Base-by-base conservation (phyloP, 2,797 vertebrate genomes). In the Clarias fuscus region DNA sequence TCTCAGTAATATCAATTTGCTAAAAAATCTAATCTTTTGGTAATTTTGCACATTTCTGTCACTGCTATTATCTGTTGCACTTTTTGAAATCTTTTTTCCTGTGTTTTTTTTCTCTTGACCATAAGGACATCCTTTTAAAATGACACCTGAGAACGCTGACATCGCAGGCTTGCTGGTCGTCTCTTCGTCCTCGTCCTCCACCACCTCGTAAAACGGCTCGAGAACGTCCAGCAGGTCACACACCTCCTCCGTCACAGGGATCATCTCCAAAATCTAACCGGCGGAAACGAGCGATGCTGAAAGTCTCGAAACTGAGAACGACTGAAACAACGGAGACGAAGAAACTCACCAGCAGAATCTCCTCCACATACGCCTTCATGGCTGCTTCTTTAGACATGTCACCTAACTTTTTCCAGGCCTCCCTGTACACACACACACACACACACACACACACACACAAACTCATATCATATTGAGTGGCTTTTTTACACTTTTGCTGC, bases 361-460 rank as follows among this genome's bases (percentile, higher is more conserved):
- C 96, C 91, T 99, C 96, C 90, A 99, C 93, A 90, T 99, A 99
- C 48, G 97, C 97, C 93, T 95, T 97, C 98, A 99, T 99, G 89
- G 98, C 98, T 91, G 98, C 96, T 90, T 98, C 96, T 92, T 95
- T 97, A 83, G 97, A 95, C 97, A 99, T 98, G 87, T 97, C 94
- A 91, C 97, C 97, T 91, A 99, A 92, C 61, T 96, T 94, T 93
- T 93, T 98, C 98, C 98, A 99, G 40, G 97, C 97, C 91, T 99
- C 97, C 98, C 98, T 99, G 89, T 79, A 79, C 90, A 94, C 89
- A 92, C 58, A 92, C 76, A 90, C 53, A 15, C 20, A 83, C 7
- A 53, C 43, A 40, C 58, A 62, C 76, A 77, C 75, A 59, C 15
- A 22, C 18, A 72, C 70, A 43, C 68, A 48, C 43, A 75, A 43